These are phyloP conservation scores for Eulemur mongoz DNA, from an alignment of 2,797 vertebrate species.

Conservation along the genomic window DNA sequence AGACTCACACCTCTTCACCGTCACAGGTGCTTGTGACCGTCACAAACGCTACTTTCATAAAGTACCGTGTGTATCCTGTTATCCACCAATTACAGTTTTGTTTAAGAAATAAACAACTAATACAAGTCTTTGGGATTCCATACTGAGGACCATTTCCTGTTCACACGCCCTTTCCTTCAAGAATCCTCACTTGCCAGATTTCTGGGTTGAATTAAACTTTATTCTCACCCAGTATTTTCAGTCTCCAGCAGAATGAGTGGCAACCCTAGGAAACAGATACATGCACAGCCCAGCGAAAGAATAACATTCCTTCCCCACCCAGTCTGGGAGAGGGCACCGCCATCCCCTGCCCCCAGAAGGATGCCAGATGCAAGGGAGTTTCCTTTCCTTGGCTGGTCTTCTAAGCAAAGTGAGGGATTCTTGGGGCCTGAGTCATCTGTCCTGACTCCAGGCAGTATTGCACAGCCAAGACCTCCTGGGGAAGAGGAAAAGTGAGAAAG, in stretches of 20 bases:
- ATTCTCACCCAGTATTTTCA: not conserved
- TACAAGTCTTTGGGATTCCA: not conserved
- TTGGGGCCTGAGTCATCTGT: not conserved
- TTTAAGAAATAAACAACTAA: not conserved
- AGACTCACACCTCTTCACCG: not conserved
- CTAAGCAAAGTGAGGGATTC: not conserved
- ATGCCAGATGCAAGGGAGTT: not conserved
- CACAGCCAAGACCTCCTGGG: not conserved
- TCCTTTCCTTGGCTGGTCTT: not conserved
- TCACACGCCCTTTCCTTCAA: not conserved
- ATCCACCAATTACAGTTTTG: not conserved
- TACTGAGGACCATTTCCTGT: not conserved
- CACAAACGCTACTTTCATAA: not conserved
- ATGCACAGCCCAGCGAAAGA: not conserved
- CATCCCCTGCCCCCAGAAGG: not conserved
- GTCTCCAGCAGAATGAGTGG: not conserved
- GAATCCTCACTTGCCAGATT: not conserved
- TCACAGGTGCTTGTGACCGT: too few species aligned
- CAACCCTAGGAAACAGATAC: not conserved
- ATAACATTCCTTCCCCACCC: not conserved
- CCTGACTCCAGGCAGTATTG: not conserved
- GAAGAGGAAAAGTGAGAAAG: not conserved
- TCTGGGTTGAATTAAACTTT: not conserved
- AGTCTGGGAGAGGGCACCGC: fast-evolving
- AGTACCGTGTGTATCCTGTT: not conserved